These are phyloP conservation scores for Siphamia tubifer DNA, from an alignment of 2,113 vertebrate species.

Conservation along the genomic window DNA sequence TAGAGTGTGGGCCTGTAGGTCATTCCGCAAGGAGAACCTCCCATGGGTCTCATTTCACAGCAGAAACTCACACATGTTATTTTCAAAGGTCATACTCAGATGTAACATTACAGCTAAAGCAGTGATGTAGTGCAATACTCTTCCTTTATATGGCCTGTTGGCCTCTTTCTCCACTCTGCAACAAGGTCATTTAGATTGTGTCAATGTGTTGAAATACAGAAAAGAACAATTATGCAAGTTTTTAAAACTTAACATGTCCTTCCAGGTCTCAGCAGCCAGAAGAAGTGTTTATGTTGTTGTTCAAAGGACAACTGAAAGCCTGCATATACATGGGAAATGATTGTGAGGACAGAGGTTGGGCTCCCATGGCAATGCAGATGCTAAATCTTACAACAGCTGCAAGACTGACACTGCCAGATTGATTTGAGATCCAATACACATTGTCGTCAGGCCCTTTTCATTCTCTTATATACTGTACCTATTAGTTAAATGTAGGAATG, in stretches of 20 bases:
- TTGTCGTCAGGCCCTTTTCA: constrained; percentile 39
- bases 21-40: constrained; percentile 27
- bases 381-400: constrained; percentile 14
- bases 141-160: constrained; percentile 9
- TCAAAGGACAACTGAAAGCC: constrained; percentile 18
- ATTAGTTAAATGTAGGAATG: constrained; percentile 33
- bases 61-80: constrained; percentile 51
- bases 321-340: constrained; percentile 20
- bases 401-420: constrained; percentile 57
- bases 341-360: constrained; percentile 45
- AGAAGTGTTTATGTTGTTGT: constrained; percentile 6
- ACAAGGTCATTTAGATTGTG: constrained; percentile 18
- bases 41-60: constrained; percentile 48
- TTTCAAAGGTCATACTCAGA: constrained; percentile 62
- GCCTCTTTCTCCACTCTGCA: not conserved
- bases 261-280: not conserved
- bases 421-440: constrained; percentile 50
- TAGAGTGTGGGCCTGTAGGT: constrained; percentile 19
- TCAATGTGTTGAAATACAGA: constrained; percentile 7
- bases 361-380: constrained; percentile 10
- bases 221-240: constrained; percentile 7
- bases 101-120: constrained; percentile 44
- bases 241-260: constrained; percentile 4
- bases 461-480: not conserved
- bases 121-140: constrained; percentile 8